A percentile compares a stretch with the other conserved stretches of the same genome.
Conservation (phyloP, 2,797 vertebrate species). For the Vespertilio murinus region DNA sequence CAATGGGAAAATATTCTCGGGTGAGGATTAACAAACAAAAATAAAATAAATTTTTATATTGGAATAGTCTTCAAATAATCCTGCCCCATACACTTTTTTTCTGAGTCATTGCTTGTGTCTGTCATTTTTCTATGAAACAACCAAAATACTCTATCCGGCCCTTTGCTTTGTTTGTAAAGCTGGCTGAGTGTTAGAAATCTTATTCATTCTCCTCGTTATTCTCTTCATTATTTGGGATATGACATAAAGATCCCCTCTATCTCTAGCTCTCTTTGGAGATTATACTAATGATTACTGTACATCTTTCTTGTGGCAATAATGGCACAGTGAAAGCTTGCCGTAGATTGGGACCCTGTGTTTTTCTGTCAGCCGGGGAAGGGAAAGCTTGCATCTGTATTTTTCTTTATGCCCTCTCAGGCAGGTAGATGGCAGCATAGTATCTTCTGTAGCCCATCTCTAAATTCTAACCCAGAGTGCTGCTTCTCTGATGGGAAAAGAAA, state of each 20-base stretch:
- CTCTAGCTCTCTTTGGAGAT: background rate
- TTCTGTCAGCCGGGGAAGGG: background rate
- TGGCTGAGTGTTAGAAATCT: background rate
- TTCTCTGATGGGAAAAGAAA: constrained; percentile 20
- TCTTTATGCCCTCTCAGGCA: constrained; percentile 29
- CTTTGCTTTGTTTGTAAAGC: background rate
- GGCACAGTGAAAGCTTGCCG: background rate
- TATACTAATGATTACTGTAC: background rate
- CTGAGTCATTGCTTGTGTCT: background rate
- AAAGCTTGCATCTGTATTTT: background rate
- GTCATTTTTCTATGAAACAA: constrained; percentile 18
- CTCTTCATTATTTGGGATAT: background rate
- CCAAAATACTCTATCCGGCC: background rate
- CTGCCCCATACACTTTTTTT: background rate
- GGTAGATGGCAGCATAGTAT: constrained; percentile 71
- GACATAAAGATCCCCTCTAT: background rate
- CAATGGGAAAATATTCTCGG: too few species aligned
- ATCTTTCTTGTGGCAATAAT: background rate
- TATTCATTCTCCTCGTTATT: background rate
- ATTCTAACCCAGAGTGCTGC: background rate
- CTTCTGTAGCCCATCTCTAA: constrained; percentile 23
- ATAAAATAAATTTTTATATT: background rate
- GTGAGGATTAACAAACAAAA: too few species aligned
- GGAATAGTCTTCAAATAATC: background rate
- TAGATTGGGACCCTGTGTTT: background rate